These are phyloP conservation scores for Mesorhabditis belari DNA, from an alignment of 2,888 invertebrate species.

Conservation along the genomic window DNA sequence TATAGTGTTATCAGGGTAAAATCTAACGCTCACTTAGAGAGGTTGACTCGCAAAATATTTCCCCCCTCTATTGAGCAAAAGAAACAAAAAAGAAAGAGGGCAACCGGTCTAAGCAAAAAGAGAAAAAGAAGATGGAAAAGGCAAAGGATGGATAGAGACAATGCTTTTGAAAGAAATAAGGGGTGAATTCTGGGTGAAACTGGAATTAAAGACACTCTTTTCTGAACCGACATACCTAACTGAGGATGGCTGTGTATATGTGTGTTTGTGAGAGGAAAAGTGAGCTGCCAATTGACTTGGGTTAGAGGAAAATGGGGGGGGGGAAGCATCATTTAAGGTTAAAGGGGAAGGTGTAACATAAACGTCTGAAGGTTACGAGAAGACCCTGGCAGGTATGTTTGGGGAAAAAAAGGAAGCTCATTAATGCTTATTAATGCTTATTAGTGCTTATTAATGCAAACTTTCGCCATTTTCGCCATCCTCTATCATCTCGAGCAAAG, in stretches of 20 bases:
- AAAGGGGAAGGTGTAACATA: not conserved
- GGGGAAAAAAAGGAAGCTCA: not conserved
- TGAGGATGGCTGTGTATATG: not conserved
- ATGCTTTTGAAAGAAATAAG: no score
- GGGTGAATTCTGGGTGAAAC: not conserved
- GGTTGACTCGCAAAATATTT: not conserved
- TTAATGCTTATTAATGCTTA: no score
- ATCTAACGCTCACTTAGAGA: not conserved
- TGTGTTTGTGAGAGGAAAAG: not conserved
- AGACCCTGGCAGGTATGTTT: no score
- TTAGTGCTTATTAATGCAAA: no score
- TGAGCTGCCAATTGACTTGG: not conserved
- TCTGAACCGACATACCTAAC: not conserved
- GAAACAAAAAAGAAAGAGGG: no score
- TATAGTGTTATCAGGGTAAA: not conserved
- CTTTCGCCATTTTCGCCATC: no score
- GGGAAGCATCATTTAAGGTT: not conserved
- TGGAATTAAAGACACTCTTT: not conserved
- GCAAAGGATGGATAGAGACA: no score
- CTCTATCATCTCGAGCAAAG: no score
- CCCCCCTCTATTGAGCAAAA: no score
- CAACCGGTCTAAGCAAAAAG: no score
- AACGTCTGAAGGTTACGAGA: no score
- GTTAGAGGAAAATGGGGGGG: not conserved
- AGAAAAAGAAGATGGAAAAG: no score